These are phyloP conservation scores for Ornithoptera alexandrae DNA, from an alignment of 2,888 invertebrate genomes.

Conservation along the genomic window DNA sequence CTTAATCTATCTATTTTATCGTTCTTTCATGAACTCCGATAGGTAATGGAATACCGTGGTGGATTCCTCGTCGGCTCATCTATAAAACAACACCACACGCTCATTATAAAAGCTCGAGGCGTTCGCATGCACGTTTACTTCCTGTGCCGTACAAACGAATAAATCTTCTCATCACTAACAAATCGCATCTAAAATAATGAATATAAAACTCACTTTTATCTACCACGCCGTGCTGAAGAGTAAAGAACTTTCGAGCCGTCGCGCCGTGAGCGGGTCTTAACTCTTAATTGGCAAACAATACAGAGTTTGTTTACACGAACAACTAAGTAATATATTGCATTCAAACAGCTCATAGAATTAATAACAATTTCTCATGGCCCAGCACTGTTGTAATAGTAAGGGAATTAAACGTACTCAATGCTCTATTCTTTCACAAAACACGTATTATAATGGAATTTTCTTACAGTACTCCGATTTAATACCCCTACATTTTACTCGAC, in stretches of 20 bases:
- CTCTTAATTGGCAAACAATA: constrained; percentile 68
- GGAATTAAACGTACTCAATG: not conserved
- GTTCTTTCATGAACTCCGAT: constrained; percentile 7
- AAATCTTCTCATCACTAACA: constrained; percentile 28
- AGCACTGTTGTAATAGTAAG: constrained; percentile 33
- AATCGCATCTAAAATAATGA: constrained; percentile 38
- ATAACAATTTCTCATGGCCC: constrained; percentile 41
- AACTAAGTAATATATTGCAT: constrained; percentile 30
- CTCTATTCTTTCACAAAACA: not conserved
- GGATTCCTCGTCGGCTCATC: constrained; percentile 27
- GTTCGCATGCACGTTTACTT: constrained; percentile 53
- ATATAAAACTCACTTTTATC: constrained; percentile 40
- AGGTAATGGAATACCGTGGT: constrained; percentile 25
- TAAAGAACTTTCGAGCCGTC: constrained; percentile 26
- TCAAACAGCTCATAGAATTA: constrained; percentile 42
- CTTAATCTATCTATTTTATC: constrained; percentile 2
- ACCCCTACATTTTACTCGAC: constrained; percentile 23
- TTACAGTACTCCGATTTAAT: constrained; percentile 8
- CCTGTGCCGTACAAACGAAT: constrained; percentile 42
- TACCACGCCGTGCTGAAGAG: constrained; percentile 24
- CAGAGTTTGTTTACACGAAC: constrained; percentile 41
- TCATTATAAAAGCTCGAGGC: constrained; percentile 50
- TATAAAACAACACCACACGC: constrained; percentile 38
- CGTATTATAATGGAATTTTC: constrained; percentile 6
- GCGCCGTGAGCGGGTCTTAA: constrained; percentile 41